A percentile compares a stretch with the other conserved stretches of the same genome.
Conservation (phyloP, 2,113 vertebrate genomes). For the Nestor notabilis region DNA sequence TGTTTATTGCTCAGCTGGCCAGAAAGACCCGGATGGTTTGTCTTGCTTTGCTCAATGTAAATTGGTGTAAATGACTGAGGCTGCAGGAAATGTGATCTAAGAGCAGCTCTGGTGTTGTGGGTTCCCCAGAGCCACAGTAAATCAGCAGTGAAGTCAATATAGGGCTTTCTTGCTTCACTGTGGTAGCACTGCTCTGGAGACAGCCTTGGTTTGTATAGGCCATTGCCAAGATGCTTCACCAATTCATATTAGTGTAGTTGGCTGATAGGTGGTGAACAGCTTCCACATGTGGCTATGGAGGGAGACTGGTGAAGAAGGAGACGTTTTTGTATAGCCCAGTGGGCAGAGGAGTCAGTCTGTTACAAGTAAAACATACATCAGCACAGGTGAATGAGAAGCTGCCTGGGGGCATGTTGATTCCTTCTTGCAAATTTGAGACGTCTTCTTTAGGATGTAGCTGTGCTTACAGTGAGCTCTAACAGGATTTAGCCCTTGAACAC, state of each 20-base stretch:
- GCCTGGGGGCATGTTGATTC: neutral
- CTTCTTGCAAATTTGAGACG: neutral
- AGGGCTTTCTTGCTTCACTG: neutral
- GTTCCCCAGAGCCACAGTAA: neutral
- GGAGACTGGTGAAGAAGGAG: neutral
- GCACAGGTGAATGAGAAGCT: neutral
- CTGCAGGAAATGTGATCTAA: neutral
- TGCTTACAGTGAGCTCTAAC: neutral
- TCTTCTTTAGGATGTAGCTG: neutral
- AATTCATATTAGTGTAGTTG: neutral
- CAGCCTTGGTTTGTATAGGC: neutral
- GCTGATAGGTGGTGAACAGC: neutral
- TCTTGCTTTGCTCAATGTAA: neutral
- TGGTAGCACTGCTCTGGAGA: neutral
- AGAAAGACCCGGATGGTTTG: neutral
- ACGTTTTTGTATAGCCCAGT: neutral
- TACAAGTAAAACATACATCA: neutral
- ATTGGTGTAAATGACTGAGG: neutral
- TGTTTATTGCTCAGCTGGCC: neutral
- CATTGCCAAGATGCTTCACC: neutral
- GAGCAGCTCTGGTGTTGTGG: neutral
- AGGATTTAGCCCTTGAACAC: neutral
- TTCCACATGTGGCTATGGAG: accelerated
- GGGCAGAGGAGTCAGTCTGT: neutral
- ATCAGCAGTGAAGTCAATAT: neutral